Evolutionary conservation across 2,113 vertebrate species (phyloP).

Genomic region (Aptenodytes patagonicus): DNA sequence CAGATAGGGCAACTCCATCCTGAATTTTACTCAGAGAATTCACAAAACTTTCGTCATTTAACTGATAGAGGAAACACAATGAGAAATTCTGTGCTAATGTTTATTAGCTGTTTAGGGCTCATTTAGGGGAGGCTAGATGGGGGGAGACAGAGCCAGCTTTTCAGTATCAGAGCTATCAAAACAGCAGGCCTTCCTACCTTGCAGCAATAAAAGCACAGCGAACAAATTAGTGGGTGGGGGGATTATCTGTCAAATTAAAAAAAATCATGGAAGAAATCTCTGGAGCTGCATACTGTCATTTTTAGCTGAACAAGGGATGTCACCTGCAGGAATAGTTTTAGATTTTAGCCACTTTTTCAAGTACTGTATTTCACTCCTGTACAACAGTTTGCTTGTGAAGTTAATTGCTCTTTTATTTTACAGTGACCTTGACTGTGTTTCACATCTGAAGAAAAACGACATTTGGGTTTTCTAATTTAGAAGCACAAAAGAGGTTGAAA

Average conservation of each 20-base stretch:
- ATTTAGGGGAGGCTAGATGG: background rate
- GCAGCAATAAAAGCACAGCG: background rate
- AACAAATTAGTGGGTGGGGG: background rate
- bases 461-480: constrained; percentile 72
- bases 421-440: constrained; percentile 54
- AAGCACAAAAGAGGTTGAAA: constrained; percentile 57
- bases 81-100: background rate
- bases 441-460: constrained; percentile 21
- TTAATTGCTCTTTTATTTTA: constrained; percentile 70
- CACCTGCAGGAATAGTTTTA: background rate
- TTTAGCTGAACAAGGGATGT: background rate
- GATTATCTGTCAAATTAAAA: background rate
- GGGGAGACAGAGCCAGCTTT: background rate
- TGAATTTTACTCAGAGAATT: background rate
- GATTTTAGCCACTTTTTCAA: background rate
- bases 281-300: background rate
- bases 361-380: background rate
- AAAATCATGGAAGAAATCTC: background rate
- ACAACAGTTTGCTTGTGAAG: constrained; percentile 26
- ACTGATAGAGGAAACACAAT: background rate
- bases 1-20: background rate
- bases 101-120: background rate
- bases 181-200: background rate
- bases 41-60: background rate
- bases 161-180: background rate